Percentiles rank a stretch among this genome's conserved stretches.
phyloP scores from a whole-genome alignment of 2,888 invertebrate species.

The Agriopis leucophaearia region DNA sequence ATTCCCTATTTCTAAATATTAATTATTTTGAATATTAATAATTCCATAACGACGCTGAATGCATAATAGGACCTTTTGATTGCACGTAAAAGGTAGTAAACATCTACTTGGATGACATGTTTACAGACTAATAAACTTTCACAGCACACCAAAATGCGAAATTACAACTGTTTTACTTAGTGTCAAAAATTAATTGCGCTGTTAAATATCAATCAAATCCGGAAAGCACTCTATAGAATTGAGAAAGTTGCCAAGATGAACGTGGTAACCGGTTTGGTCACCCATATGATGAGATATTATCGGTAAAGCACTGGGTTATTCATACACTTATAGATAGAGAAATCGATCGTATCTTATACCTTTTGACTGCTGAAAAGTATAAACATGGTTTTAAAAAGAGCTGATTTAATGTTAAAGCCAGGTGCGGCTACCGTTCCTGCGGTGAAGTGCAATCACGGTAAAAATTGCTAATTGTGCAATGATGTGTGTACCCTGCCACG shows the following conservation, averaged over 20 bases:
- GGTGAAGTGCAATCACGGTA: slow-evolving; percentile 67
- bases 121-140: slow-evolving; percentile 7
- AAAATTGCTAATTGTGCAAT: slow-evolving; percentile 71
- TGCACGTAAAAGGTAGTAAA: slow-evolving; percentile 6
- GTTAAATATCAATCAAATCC: slow-evolving; percentile 45
- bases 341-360: slow-evolving; percentile 25
- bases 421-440: slow-evolving; percentile 64
- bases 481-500: slow-evolving; percentile 71
- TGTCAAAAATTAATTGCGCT: slow-evolving; percentile 12
- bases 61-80: background rate
- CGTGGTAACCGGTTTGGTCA: slow-evolving; percentile 66
- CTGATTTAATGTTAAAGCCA: slow-evolving; percentile 15
- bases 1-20: too few species aligned
- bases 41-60: background rate
- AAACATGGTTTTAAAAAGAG: background rate
- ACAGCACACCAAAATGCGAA: background rate
- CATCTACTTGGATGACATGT: slow-evolving; percentile 15
- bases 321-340: slow-evolving; percentile 47
- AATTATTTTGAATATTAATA: background rate
- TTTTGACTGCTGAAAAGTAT: slow-evolving; percentile 4
- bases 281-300: slow-evolving; percentile 66
- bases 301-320: slow-evolving; percentile 65
- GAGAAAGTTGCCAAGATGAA: slow-evolving; percentile 74
- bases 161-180: slow-evolving; percentile 8
- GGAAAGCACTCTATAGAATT: slow-evolving; percentile 58